Conservation (phyloP, 1,140 invertebrate species). For the Dendroctonus valens region DNA sequence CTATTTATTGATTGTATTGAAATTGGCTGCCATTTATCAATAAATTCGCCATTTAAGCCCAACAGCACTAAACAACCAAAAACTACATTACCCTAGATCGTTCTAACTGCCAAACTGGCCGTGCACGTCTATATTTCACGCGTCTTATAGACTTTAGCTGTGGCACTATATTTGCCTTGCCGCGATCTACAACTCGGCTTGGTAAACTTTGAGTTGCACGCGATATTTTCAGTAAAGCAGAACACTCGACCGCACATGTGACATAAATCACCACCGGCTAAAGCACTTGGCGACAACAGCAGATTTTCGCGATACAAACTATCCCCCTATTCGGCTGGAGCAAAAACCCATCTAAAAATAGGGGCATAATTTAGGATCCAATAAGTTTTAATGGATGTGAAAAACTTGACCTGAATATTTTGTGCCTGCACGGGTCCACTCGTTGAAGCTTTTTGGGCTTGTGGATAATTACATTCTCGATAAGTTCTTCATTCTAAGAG, state of each 20-base stretch:
- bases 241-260: slow-evolving; percentile 41
- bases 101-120: too few relatives aligned
- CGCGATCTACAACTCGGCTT: slow-evolving; percentile 13
- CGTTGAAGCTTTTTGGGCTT: neutral
- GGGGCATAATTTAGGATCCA: slow-evolving; percentile 37
- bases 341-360: slow-evolving; percentile 35
- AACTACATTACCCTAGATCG: too few relatives aligned
- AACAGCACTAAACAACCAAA: too few relatives aligned
- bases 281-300: slow-evolving; percentile 41
- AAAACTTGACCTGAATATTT: slow-evolving; percentile 28
- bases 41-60: too few relatives aligned
- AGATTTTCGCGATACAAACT: slow-evolving; percentile 44
- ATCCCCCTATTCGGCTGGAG: slow-evolving; percentile 31
- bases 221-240: slow-evolving; percentile 39
- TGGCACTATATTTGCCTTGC: slow-evolving; percentile 9
- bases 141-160: slow-evolving; percentile 12
- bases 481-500: too few relatives aligned
- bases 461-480: neutral
- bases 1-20: too few relatives aligned
- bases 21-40: too few relatives aligned
- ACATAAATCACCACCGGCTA: slow-evolving; percentile 40
- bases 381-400: slow-evolving; percentile 35
- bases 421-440: slow-evolving; percentile 9
- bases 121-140: neutral
- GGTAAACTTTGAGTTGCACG: slow-evolving; percentile 27